phyloP scores from a whole-genome alignment of 2,797 vertebrate genomes.

The Crocidura indochinensis region DNA sequence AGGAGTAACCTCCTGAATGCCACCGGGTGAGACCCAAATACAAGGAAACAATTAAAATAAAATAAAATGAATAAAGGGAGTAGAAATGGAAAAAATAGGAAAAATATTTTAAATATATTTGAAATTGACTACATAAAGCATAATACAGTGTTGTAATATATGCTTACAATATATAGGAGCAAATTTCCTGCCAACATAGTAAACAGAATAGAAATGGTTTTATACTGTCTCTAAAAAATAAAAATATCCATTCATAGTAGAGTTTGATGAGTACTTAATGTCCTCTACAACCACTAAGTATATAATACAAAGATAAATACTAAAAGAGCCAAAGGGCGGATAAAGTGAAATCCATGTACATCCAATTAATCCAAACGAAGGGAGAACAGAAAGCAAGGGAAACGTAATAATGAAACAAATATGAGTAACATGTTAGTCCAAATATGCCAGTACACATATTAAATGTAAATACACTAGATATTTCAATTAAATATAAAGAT shows the following conservation, averaged over 20 bases:
- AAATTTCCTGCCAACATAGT: background rate
- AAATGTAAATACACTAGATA: background rate
- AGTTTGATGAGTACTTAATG: background rate
- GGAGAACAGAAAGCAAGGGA: background rate
- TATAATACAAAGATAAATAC: background rate
- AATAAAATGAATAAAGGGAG: background rate
- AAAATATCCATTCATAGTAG: background rate
- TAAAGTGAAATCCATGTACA: background rate
- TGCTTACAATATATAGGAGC: background rate
- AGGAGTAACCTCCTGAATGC: no score
- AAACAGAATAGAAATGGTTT: background rate
- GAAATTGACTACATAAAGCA: background rate
- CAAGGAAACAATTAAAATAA: no score
- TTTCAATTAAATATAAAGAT: background rate
- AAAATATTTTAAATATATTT: background rate
- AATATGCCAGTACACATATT: background rate
- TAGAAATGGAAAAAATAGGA: background rate
- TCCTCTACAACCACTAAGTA: background rate
- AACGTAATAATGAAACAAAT: background rate
- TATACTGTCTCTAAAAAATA: background rate
- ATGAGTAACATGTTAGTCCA: background rate
- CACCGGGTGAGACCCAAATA: no score
- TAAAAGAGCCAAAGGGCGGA: background rate
- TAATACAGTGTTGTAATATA: background rate
- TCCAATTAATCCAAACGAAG: background rate